Evolutionary conservation across 2,888 invertebrate genomes (phyloP).

Genomic region (Acanthococcus lagerstroemiae): DNA sequence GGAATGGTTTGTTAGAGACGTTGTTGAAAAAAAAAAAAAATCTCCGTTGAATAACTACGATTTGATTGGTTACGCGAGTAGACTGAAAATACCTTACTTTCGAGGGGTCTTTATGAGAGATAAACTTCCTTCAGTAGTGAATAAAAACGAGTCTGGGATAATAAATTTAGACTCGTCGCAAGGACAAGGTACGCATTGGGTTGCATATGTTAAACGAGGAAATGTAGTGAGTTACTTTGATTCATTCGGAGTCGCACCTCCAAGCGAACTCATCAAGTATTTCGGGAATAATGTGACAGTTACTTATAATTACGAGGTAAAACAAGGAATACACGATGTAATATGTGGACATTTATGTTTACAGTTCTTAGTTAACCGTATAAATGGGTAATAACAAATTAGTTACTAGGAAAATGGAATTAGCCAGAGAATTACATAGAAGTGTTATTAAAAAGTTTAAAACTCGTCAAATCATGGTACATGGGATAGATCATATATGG

Average conservation of each 20-base stretch:
- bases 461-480: conserved; percentile 11
- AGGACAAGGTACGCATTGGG: conserved; percentile 36
- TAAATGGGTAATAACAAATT: not conserved
- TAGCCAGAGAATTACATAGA: not conserved
- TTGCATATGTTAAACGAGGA: conserved; percentile 31
- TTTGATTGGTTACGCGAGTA: no score
- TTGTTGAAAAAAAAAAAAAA: no score
- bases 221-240: not conserved
- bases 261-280: no score
- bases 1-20: no score
- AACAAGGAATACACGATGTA: not conserved
- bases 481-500: conserved; percentile 28
- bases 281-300: no score
- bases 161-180: conserved; percentile 35
- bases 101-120: conserved; percentile 36
- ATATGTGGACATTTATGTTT: conserved; percentile 1
- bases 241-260: not conserved
- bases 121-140: conserved; percentile 30
- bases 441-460: not conserved
- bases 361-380: not conserved
- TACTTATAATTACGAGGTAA: not conserved
- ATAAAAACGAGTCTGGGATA: conserved; percentile 33
- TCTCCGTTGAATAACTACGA: no score
- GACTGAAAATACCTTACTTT: conserved; percentile 35
- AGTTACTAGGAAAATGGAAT: not conserved